Evolutionary conservation across 2,113 vertebrate species (phyloP).

Genomic region (Bettongia penicillata): DNA sequence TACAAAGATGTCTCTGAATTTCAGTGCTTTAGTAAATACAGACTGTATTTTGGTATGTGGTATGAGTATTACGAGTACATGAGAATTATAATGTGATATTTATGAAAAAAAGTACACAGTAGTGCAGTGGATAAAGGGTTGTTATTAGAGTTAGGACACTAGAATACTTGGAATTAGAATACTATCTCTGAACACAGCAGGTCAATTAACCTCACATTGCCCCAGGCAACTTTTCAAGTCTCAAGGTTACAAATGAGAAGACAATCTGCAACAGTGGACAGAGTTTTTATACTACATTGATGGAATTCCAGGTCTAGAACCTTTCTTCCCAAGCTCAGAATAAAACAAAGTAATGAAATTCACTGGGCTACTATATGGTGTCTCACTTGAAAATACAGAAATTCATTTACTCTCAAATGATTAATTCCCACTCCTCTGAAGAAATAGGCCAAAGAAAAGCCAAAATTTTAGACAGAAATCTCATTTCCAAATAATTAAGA

Average conservation of each 20-base stretch:
- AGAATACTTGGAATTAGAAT: background rate
- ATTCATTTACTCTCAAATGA: background rate
- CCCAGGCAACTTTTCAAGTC: background rate
- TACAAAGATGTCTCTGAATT: background rate
- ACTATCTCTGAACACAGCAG: background rate
- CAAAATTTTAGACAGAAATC: conserved; percentile 5
- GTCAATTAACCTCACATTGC: background rate
- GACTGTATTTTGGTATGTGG: background rate
- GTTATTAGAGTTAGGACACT: background rate
- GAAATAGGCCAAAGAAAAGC: conserved; percentile 8
- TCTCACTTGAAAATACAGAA: background rate
- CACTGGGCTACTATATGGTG: background rate
- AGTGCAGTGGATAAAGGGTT: background rate
- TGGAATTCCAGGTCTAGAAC: background rate
- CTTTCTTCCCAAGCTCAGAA: background rate
- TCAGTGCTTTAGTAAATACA: background rate
- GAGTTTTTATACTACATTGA: background rate
- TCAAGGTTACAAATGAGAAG: background rate
- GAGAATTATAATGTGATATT: background rate
- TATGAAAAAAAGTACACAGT: background rate
- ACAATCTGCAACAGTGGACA: background rate
- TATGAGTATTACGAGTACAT: background rate
- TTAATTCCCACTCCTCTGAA: conserved; percentile 25
- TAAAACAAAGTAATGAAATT: background rate
- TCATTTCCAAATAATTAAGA: conserved; percentile 22